These are phyloP conservation scores for Erebia epiphron DNA, from an alignment of 2,888 invertebrate genomes.

Conservation along the genomic window DNA sequence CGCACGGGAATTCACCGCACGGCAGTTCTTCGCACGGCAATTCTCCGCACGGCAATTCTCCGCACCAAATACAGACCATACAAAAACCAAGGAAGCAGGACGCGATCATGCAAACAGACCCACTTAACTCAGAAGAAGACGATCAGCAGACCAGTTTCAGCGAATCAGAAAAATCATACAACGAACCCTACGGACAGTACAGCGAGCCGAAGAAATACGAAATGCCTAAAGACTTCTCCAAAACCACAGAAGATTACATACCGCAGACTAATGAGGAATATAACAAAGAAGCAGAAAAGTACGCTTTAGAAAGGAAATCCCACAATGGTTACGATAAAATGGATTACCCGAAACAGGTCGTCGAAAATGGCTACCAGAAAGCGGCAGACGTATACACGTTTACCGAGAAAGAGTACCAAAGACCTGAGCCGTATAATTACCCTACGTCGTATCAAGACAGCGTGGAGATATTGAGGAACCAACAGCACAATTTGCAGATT, in stretches of 20 bases:
- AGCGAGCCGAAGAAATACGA: conserved; percentile 55
- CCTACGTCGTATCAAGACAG: conserved; percentile 56
- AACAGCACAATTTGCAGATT: conserved; percentile 70
- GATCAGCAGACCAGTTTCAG: conserved; percentile 55
- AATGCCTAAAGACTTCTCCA: conserved; percentile 65
- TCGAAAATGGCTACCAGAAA: conserved; percentile 53
- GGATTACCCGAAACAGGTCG: conserved; percentile 51
- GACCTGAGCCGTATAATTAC: conserved; percentile 45
- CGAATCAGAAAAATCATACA: conserved; percentile 48
- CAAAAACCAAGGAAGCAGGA: conserved; percentile 71
- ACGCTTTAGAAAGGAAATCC: conserved; percentile 66
- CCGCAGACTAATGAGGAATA: conserved; percentile 75
- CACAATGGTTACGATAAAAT: conserved; percentile 60
- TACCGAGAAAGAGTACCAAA: conserved; percentile 52
- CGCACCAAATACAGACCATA: conserved; percentile 11
- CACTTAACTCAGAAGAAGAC: conserved; percentile 64
- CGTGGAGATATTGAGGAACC: conserved; percentile 63
- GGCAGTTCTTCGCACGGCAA: not conserved
- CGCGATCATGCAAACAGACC: conserved; percentile 77
- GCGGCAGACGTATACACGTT: conserved; percentile 47
- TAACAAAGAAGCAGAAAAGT: conserved; percentile 73
- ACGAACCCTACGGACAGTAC: conserved; percentile 41
- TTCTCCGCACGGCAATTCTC: conserved; percentile 40
- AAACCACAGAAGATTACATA: conserved; percentile 62
- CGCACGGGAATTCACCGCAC: conserved; percentile 13